Conservation (phyloP, 37 sponge, comb jelly and placozoan species). For the Cliona cf. orientalis region DNA sequence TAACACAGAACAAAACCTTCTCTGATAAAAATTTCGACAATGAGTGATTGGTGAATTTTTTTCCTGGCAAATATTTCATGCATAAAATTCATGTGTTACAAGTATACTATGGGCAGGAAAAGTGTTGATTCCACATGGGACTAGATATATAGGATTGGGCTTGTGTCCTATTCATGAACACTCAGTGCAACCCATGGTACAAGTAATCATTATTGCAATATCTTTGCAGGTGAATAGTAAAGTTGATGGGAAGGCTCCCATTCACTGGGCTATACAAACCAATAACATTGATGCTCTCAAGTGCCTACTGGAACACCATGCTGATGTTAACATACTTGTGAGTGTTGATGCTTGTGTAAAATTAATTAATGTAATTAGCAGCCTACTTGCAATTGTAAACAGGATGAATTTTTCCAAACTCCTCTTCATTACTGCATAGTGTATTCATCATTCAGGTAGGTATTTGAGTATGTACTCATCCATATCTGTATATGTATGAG, state of each 20-base stretch:
- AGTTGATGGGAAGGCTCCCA: background rate
- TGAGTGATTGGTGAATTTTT: too few relatives aligned
- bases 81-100: too few relatives aligned
- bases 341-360: background rate
- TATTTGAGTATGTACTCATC: background rate
- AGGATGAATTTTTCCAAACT: background rate
- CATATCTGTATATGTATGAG: background rate
- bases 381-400: background rate
- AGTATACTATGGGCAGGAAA: too few relatives aligned
- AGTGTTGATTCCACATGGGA: too few relatives aligned
- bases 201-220: background rate
- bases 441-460: background rate
- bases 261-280: background rate
- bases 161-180: background rate
- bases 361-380: too few relatives aligned
- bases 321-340: background rate
- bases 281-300: background rate
- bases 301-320: background rate
- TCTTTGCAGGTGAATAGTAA: background rate
- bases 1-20: too few relatives aligned
- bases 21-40: too few relatives aligned
- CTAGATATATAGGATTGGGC: too few relatives aligned
- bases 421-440: background rate
- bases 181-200: background rate
- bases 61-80: too few relatives aligned